These are phyloP conservation scores for Pollenia griseotomentosa DNA, from an alignment of 2,888 invertebrate species.

Conservation along the genomic window DNA sequence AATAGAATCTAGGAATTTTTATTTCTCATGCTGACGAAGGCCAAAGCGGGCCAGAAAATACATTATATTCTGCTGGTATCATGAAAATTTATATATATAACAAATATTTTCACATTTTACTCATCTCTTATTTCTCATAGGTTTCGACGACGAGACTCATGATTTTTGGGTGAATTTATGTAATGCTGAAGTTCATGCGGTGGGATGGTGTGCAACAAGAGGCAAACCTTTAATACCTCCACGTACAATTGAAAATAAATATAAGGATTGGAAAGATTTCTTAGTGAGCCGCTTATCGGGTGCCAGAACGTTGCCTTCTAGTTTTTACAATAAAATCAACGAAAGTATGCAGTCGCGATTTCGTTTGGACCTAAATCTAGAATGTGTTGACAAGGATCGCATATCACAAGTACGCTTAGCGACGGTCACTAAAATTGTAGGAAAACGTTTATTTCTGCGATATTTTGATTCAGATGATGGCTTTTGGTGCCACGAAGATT, in stretches of 20 bases:
- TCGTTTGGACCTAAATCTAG: conserved; percentile 92
- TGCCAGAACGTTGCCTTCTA: conserved; percentile 96
- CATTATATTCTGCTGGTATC: no score
- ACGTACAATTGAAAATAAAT: conserved; percentile 95
- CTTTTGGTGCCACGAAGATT: conserved; percentile 99
- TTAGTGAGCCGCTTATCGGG: conserved; percentile 96
- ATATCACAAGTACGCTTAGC: conserved; percentile 97
- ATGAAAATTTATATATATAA: neutral
- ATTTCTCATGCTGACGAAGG: no score
- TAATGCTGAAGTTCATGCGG: conserved; percentile 97
- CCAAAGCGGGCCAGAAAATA: no score
- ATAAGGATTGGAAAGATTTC: conserved; percentile 98
- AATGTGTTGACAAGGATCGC: conserved; percentile 97
- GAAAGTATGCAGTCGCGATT: conserved; percentile 94
- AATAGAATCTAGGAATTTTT: no score
- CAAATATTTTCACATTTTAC: neutral
- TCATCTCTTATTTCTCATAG: conserved; percentile 66
- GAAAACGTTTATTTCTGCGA: conserved; percentile 95
- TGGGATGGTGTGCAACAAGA: conserved; percentile 98
- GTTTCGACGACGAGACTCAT: conserved; percentile 94
- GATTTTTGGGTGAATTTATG: conserved; percentile 99
- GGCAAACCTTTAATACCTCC: conserved; percentile 98
- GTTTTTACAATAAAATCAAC: conserved; percentile 94
- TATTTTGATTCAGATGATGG: conserved; percentile 95
- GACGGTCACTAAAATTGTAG: conserved; percentile 94